Evolutionary conservation across 2,888 invertebrate species (phyloP).

Genomic region (Drosophila emarginata): DNA sequence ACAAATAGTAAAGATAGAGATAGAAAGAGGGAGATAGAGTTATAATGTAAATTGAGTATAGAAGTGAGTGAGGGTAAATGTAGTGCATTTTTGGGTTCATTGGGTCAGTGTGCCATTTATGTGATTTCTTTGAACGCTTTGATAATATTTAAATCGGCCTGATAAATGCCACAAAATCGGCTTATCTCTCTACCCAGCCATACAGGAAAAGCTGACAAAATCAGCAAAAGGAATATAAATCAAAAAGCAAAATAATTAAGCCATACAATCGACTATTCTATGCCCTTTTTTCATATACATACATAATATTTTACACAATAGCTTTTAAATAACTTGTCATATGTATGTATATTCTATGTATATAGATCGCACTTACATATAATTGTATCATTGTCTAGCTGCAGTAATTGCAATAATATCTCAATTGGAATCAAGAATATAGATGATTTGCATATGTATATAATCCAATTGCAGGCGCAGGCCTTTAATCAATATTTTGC

Average conservation of each 20-base stretch:
- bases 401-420: too few species aligned
- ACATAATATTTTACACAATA: too few species aligned
- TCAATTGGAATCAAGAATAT: too few species aligned
- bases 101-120: slow-evolving; percentile 29
- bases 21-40: neutral
- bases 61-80: too few species aligned
- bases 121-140: slow-evolving; percentile 31
- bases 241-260: slow-evolving; percentile 25
- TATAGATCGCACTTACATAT: too few species aligned
- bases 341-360: too few species aligned
- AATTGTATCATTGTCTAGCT: too few species aligned
- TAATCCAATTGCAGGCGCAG: too few species aligned
- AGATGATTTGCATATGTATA: neutral
- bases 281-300: too few species aligned
- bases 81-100: slow-evolving; percentile 5
- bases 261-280: slow-evolving; percentile 13
- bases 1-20: neutral
- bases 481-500: neutral
- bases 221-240: slow-evolving; percentile 28
- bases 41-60: too few species aligned
- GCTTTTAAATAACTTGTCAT: too few species aligned
- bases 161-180: slow-evolving; percentile 50
- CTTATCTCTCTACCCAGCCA: slow-evolving; percentile 36
- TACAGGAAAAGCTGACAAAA: slow-evolving; percentile 23
- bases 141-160: slow-evolving; percentile 59